Conservation (phyloP, 2,888 invertebrate species). For the Eupithecia tripunctaria region DNA sequence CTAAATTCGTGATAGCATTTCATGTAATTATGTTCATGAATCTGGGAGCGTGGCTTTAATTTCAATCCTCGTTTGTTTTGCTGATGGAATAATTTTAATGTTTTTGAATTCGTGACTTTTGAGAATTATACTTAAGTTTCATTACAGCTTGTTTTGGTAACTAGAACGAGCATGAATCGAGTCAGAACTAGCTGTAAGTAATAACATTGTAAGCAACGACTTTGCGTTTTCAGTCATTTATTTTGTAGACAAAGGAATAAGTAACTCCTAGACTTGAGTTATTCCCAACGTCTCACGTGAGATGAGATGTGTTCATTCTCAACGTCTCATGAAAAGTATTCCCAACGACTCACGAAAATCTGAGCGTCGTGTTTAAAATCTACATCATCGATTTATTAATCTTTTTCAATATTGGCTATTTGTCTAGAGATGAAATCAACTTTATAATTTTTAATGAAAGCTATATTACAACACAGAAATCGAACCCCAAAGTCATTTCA, state of each 20-base stretch:
- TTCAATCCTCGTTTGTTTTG: slow-evolving; percentile 23
- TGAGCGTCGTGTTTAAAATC: no score
- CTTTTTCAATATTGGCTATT: no score
- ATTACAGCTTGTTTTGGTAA: background rate
- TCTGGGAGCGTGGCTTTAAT: slow-evolving; percentile 29
- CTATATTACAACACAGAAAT: background rate
- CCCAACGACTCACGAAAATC: no score
- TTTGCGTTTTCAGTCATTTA: background rate
- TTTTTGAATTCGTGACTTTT: slow-evolving; percentile 7
- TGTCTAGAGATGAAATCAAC: no score
- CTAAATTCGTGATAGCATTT: slow-evolving; percentile 53
- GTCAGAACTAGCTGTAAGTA: background rate
- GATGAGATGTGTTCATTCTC: no score
- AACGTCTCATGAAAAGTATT: no score
- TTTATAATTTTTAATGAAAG: no score
- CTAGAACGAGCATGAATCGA: background rate
- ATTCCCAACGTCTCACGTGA: no score
- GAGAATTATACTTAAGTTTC: slow-evolving; percentile 5
- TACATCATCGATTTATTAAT: no score
- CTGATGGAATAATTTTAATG: slow-evolving; percentile 19
- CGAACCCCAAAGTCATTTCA: no score
- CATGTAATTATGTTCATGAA: slow-evolving; percentile 48
- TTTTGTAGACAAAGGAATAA: background rate
- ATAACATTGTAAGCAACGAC: background rate
- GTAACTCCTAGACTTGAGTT: background rate